Evolutionary conservation across 2,888 invertebrate genomes (phyloP), one percentile per base, ranked within the genome.

Genomic region (Rhagonycha lutea): DNA sequence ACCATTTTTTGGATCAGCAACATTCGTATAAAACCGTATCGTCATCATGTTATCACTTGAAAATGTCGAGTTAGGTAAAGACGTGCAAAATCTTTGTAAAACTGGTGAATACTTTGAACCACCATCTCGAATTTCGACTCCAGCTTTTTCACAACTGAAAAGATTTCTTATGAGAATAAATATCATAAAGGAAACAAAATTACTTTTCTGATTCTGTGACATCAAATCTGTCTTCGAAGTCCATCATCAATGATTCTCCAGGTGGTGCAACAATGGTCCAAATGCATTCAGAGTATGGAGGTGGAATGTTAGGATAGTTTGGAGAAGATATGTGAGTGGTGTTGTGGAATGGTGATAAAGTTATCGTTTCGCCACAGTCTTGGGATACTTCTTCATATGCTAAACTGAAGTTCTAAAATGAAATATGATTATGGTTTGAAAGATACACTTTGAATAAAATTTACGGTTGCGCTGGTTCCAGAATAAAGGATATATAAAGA

Each of bases 101-200:
- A 91, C 81, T 0, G 90, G 91, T 0, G 98, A 92, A 73, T 91
- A 84, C 23, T 89, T 89, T 0, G 96, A 94, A 0, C 93, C 92
- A 0, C 98, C 98, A 86, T 98, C 96, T 78, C 92, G 90, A 8
- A 98, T 84, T 87, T 97, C 96, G 0, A 98, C 89, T 80, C 90
- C 94, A 84, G 95, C 95, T 26, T 84, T 84, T 7, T 82, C 82
- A 81, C 92, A 92, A 14, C 92, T 92, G 78, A n/a, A 76, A 69
- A 14, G 2, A 5, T 79, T 63, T 71, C 18, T 69, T 29, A 28
- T 7, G 73, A 61, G 72, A 63, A 60, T 62, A 61, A 75, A 63
- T 69, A 72, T 14, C 63, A 8, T 68, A 11, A 12, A 65, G 11
- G 0, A n/a, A 7, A n/a, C 0, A 11, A 7, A 74, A 69, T 18